Evolutionary conservation across 2,888 invertebrate genomes (phyloP), one percentile per base, ranked within the genome.

Genomic region (Listrodromus nycthemerus): DNA sequence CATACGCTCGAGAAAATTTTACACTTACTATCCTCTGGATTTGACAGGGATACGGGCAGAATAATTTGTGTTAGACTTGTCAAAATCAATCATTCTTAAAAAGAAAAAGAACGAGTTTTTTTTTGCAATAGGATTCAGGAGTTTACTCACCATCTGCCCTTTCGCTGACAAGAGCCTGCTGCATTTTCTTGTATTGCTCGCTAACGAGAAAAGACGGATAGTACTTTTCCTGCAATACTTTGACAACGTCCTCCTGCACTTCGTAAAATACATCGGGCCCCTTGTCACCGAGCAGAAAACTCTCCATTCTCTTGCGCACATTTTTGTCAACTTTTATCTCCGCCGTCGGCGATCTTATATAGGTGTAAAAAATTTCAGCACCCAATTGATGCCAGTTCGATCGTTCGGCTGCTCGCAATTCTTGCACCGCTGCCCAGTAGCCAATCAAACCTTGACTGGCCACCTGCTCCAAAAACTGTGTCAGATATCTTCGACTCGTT

Each of bases 301-400:
- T 95, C 92, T 98, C 98, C 96, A 98, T 98, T 86, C 96, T 95
- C 92, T 97, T 98, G 77, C 97, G 95, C 6, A 96, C 96, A 71
- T 95, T 95, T 94, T 96, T 97, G 91, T 97, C 97, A 61, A 97
- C 96, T 94, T 97, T 97, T 83, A 98, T 96, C 91, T 96, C 97
- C 0, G 97, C 96, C 83, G 96, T 96, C 1, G 97, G 96, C 70
- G 96, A 97, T 86, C 97, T 95, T 83, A 98, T 97, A 89, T 97
- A 98, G 3, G 97, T 97, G 91, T 98, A 98, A 94, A 97, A 98
- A 90, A 98, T 97, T 93, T 98, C 98, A n/a, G 97, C 97, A 10
- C 97, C 98, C 37, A 98, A 94, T 89, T 98, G 97, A 93, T 98
- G 98, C 95, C 97, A 97, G 87, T 95, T 95, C 83, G 96, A 96